Evolutionary conservation across 2,113 vertebrate species (phyloP), one percentile per base, ranked within the genome.

Genomic region (Melanostigma gelatinosum): DNA sequence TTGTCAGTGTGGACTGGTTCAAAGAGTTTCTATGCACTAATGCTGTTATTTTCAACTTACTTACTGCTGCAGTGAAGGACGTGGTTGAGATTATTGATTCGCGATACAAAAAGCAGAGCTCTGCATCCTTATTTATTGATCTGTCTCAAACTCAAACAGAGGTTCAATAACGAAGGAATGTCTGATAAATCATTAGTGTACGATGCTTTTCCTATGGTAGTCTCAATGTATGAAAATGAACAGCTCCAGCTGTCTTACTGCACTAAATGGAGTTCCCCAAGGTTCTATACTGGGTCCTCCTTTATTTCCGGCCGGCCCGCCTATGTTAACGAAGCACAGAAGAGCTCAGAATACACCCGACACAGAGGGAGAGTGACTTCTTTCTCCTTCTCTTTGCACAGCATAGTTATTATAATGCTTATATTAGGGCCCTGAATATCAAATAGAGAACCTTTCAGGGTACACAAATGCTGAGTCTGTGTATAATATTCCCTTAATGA

Each of bases 401-500:
- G 50, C 20, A 52, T 22, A 9, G 55, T 57, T 29, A 6, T 29
- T 6, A 15, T 13, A 29, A 27, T 29, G 29, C 54, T 27, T 27
- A 1, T 55, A 27, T 27, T 10, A 12, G 12, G 13, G 54, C n/a
- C 4, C n/a, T 24, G 20, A 27, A 27, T 24, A 57, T 57, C 55
- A 27, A 27, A 27, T 27, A 6, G 24, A 29, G 10, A 27, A 29
- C 12, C 12, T 29, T 57, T 36, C 22, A 62, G 16, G 60, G 8
- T 36, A 18, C 6, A 32, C 57, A 8, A 60, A 22, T 32, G 44
- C 57, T 12, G 24, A 65, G n/a, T 55, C 24, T 78, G 15, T 52
- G 52, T 57, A 3, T 83, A 38, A 76, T 73, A 71, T 82, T 72
- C 72, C 61, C 75, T 58, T 48, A 29, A 42, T 74, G 67, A 60